phyloP scores from a whole-genome alignment of 2,113 vertebrate species.

The Bothrops jararaca region DNA sequence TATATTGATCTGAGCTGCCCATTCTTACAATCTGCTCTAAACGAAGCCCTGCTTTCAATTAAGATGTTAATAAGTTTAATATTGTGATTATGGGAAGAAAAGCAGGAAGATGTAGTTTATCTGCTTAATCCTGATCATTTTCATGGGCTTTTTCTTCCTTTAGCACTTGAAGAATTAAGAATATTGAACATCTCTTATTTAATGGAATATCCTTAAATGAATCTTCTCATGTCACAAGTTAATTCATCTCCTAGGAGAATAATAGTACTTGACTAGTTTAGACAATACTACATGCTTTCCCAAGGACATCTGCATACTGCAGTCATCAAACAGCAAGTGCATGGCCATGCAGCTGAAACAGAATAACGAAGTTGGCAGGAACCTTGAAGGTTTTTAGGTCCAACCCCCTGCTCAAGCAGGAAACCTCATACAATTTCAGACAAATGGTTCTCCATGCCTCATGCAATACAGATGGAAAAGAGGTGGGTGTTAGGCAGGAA shows the following conservation, averaged over 20 bases:
- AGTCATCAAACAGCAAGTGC: not conserved
- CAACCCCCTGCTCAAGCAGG: not conserved
- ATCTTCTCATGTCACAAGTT: not conserved
- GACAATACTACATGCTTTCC: not conserved
- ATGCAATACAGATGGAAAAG: not conserved
- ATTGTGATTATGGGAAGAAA: not conserved
- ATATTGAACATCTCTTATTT: not conserved
- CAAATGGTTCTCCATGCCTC: not conserved
- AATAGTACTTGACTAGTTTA: not conserved
- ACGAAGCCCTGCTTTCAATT: not conserved
- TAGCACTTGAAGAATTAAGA: not conserved
- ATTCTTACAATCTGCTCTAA: not conserved
- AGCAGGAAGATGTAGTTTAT: not conserved
- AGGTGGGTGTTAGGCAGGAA: not conserved
- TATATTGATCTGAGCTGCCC: not conserved
- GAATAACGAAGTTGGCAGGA: not conserved
- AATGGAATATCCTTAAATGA: not conserved
- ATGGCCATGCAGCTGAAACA: not conserved
- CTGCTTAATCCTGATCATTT: not conserved
- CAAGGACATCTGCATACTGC: not conserved
- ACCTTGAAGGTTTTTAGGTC: not conserved
- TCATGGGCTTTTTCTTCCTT: not conserved
- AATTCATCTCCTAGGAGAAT: not conserved
- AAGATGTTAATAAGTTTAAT: not conserved
- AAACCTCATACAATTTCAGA: not conserved